These are phyloP conservation scores for Leptinotarsa defecta DNA, from an alignment of 1,140 invertebrate genomes.

Conservation along the genomic window DNA sequence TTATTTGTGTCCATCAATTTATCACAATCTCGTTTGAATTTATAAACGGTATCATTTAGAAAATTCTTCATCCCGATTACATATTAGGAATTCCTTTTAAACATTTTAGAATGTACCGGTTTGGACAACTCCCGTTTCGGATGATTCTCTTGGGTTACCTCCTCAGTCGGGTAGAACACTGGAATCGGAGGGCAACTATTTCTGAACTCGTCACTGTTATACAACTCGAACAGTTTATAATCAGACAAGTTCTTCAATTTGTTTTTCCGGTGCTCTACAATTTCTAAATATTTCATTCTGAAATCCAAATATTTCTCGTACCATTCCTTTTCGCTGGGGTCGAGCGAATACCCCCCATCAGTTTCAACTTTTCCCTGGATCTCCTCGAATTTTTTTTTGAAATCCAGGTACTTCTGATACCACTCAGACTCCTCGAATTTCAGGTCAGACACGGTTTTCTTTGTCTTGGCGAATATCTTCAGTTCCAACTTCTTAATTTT, in stretches of 20 bases:
- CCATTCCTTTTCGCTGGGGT: slow-evolving; percentile 15
- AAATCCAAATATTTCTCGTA: slow-evolving; percentile 32
- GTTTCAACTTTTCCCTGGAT: slow-evolving; percentile 35
- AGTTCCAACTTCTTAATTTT: slow-evolving; percentile 22
- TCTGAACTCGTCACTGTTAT: slow-evolving; percentile 27
- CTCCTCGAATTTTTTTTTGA: slow-evolving; percentile 34
- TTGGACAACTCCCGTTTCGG: background rate
- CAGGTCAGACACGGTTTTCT: slow-evolving; percentile 33
- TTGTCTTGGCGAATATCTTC: slow-evolving; percentile 33
- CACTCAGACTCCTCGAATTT: slow-evolving; percentile 44
- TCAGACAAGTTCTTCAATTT: slow-evolving; percentile 9
- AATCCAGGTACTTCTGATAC: slow-evolving; percentile 42
- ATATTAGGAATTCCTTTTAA: too few species aligned
- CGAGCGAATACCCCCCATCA: slow-evolving; percentile 19
- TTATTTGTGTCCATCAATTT: too few species aligned
- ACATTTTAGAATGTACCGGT: too few species aligned
- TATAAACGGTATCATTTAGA: too few species aligned
- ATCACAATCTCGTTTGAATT: too few species aligned
- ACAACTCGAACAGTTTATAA: slow-evolving; percentile 31
- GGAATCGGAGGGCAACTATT: slow-evolving; percentile 6
- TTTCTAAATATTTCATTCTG: slow-evolving; percentile 28
- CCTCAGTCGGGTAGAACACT: slow-evolving; percentile 28
- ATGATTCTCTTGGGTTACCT: background rate
- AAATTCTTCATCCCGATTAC: too few species aligned
- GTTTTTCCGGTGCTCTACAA: slow-evolving; percentile 16